phyloP scores from a whole-genome alignment of 1,140 invertebrate species.

The Conus ventricosus region DNA sequence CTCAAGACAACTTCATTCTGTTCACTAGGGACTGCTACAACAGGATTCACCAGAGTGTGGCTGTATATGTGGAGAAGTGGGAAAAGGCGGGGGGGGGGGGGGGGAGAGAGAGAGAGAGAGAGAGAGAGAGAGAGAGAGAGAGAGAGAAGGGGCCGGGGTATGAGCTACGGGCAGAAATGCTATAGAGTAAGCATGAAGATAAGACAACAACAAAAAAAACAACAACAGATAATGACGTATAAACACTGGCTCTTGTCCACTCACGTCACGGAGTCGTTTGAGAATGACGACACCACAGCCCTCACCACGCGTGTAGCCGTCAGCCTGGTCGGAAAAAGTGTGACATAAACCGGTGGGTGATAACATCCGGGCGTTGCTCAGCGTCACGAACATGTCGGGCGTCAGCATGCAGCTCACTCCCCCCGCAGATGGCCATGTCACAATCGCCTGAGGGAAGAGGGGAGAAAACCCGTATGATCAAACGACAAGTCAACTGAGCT shows the following conservation, averaged over 20 bases:
- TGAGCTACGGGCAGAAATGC: not conserved
- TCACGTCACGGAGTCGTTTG: slow-evolving; percentile 54
- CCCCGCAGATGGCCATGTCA: slow-evolving; percentile 55
- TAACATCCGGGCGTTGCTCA: slow-evolving; percentile 53
- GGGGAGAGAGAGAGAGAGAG: too few species aligned
- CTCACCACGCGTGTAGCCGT: slow-evolving; percentile 63
- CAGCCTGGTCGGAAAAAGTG: slow-evolving; percentile 57
- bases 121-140: too few species aligned
- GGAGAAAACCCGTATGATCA: too few species aligned
- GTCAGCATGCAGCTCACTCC: slow-evolving; percentile 54
- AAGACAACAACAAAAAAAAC: too few species aligned
- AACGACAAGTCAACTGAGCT: too few species aligned
- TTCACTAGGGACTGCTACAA: too few species aligned
- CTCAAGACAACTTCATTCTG: too few species aligned
- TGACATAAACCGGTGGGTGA: slow-evolving; percentile 57
- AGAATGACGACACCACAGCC: slow-evolving; percentile 64
- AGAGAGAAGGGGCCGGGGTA: not conserved
- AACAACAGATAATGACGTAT: too few species aligned
- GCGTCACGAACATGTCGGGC: slow-evolving; percentile 46
- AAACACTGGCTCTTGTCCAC: not conserved
- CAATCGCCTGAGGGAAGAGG: slow-evolving; percentile 35
- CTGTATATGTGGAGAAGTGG: too few species aligned
- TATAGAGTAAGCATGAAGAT: not conserved
- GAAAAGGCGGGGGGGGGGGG: too few species aligned
- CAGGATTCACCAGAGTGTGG: too few species aligned